These are phyloP conservation scores for Chascanopsetta lugubris DNA, from an alignment of 2,113 vertebrate genomes.

Conservation along the genomic window DNA sequence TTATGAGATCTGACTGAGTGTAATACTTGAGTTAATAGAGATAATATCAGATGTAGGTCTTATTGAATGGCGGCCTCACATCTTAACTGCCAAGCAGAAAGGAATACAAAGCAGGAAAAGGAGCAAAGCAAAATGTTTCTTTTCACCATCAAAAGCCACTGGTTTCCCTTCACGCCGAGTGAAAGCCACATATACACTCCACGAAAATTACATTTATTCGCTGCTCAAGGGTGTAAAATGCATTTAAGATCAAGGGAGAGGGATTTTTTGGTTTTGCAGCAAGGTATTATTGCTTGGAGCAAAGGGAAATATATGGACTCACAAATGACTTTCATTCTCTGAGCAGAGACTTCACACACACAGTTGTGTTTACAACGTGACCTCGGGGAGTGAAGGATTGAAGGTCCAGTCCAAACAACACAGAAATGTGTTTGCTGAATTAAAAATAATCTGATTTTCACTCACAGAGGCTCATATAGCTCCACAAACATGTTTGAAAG, in stretches of 20 bases:
- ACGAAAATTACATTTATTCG: conserved; percentile 54
- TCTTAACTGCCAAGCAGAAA: conserved; percentile 44
- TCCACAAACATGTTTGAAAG: neutral
- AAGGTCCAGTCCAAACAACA: conserved; percentile 51
- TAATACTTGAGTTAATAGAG: conserved; percentile 63
- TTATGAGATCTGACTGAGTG: conserved; percentile 48
- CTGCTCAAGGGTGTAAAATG: conserved; percentile 47
- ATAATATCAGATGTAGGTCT: conserved; percentile 61
- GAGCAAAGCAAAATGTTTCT: conserved; percentile 27
- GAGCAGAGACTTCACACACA: conserved; percentile 48
- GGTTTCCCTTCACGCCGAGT: conserved; percentile 41
- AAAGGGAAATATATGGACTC: conserved; percentile 48
- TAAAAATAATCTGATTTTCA: conserved; percentile 24
- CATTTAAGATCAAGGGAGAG: conserved; percentile 42
- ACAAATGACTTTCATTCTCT: conserved; percentile 61
- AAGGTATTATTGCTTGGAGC: conserved; percentile 50
- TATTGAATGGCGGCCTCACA: conserved; percentile 56
- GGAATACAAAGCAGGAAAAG: conserved; percentile 47
- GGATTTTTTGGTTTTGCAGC: conserved; percentile 30
- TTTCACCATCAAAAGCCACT: conserved; percentile 44
- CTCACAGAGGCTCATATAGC: conserved; percentile 10
- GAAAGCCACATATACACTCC: too few relatives aligned
- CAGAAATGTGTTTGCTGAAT: conserved; percentile 32
- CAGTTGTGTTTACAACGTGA: conserved; percentile 49
- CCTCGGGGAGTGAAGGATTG: conserved; percentile 35